Percentiles rank a stretch among this genome's conserved stretches.
These are phyloP conservation scores for Metridium senile DNA, from an alignment of 92 coral and sea anemone species.

Conservation along the genomic window DNA sequence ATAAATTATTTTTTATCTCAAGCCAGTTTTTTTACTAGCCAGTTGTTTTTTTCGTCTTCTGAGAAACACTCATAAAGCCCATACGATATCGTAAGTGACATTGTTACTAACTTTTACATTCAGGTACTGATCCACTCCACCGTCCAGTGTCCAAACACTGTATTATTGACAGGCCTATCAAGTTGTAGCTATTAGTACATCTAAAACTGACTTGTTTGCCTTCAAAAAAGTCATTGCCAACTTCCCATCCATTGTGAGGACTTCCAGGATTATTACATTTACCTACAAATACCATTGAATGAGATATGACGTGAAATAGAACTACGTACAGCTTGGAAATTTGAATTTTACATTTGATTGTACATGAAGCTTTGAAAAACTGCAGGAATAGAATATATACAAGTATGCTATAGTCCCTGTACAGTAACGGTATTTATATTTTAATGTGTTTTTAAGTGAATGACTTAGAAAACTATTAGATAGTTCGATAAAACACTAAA, in stretches of 20 bases:
- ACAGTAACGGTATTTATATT: no score
- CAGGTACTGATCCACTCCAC: conserved; percentile 52
- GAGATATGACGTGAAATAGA: no score
- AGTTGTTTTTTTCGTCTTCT: neutral
- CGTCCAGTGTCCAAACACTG: conserved; percentile 35
- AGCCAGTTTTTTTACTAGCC: neutral
- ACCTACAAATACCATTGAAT: no score
- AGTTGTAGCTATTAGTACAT: conserved; percentile 35
- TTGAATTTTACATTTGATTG: no score
- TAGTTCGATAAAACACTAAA: neutral
- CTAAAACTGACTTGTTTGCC: conserved; percentile 48
- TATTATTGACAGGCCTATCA: conserved; percentile 32
- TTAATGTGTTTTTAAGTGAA: neutral
- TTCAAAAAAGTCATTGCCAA: conserved; percentile 35
- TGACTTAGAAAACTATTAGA: neutral
- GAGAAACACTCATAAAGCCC: neutral
- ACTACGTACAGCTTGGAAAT: no score
- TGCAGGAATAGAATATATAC: no score
- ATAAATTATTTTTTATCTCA: neutral
- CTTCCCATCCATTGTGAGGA: conserved; percentile 14
- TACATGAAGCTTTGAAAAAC: no score
- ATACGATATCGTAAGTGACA: no score
- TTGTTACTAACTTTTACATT: conserved; percentile 43
- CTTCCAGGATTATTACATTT: conserved; percentile 44
- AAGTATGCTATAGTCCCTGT: no score